Percentiles rank a stretch among this genome's conserved stretches.
phyloP scores from a whole-genome alignment of 2,888 invertebrate genomes.

The Orchesellides sinensis region DNA sequence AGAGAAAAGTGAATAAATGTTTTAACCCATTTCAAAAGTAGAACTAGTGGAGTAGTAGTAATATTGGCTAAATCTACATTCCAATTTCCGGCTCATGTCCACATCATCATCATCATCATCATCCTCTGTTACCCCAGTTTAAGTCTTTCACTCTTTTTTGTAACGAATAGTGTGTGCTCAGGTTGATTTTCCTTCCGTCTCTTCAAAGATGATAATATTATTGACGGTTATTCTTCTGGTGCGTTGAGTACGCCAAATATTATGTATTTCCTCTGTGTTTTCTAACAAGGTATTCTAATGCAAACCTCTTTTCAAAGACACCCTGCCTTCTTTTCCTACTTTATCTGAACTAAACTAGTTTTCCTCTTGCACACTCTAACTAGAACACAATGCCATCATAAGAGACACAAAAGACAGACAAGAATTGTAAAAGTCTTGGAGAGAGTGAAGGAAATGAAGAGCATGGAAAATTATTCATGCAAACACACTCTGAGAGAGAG shows the following conservation, averaged over 20 bases:
- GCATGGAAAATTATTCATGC: conserved; percentile 62
- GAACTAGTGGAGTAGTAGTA: neutral
- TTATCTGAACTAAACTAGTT: neutral
- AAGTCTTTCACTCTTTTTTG: neutral
- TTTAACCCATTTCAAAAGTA: conserved; percentile 30
- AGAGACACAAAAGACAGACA: neutral
- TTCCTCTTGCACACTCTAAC: neutral
- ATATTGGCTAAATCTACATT: conserved; percentile 4
- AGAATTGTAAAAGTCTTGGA: too few species aligned
- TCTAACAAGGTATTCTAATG: neutral
- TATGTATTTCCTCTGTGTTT: neutral
- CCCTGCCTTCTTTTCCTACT: neutral
- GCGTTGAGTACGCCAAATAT: too few species aligned
- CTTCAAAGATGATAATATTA: neutral
- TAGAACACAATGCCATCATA: conserved; percentile 1
- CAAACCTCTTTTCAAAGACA: neutral
- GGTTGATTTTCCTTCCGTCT: neutral
- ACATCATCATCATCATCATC: neutral
- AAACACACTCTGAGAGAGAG: conserved; percentile 55
- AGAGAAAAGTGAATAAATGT: neutral
- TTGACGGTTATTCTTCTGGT: too few species aligned
- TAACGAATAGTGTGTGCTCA: neutral
- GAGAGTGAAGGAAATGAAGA: neutral
- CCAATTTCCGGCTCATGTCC: conserved; percentile 27
- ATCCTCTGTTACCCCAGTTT: neutral